Evolutionary conservation across 2,797 vertebrate species (phyloP).

Genomic region (Enteromius anoplus): DNA sequence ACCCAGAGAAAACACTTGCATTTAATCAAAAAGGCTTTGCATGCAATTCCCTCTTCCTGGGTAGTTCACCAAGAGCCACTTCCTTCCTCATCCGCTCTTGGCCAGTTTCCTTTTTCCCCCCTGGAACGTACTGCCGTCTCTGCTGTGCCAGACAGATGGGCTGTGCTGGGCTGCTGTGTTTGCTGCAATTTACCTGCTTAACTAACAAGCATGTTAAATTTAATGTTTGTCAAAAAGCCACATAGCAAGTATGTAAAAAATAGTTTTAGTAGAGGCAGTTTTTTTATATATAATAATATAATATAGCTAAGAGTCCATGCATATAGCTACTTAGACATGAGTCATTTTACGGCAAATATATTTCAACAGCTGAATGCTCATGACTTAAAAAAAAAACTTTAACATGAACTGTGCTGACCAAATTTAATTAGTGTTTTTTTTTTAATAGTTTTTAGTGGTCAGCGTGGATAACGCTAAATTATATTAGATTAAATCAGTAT

Average conservation of each 20-base stretch:
- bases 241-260: neutral
- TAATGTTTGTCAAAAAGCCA: neutral
- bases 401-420: neutral
- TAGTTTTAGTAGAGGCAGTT: neutral
- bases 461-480: neutral
- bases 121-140: neutral
- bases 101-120: constrained; percentile 17
- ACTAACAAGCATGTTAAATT: neutral
- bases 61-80: neutral
- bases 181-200: constrained; percentile 32
- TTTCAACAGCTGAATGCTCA: neutral
- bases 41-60: constrained; percentile 23
- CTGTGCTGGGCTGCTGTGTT: constrained; percentile 39
- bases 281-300: neutral
- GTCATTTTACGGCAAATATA: neutral
- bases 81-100: neutral
- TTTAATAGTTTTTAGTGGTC: neutral
- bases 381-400: neutral
- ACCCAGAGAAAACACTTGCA: neutral
- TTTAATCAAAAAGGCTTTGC: constrained; percentile 24
- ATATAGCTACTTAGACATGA: neutral
- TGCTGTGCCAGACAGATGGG: constrained; percentile 42
- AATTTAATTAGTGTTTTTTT: neutral
- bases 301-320: neutral
- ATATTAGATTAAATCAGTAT: neutral